Evolutionary conservation across 92 coral and sea anemone genomes (phyloP), one percentile per base, ranked within the genome.

Genomic region (Plumapathes pennacea): DNA sequence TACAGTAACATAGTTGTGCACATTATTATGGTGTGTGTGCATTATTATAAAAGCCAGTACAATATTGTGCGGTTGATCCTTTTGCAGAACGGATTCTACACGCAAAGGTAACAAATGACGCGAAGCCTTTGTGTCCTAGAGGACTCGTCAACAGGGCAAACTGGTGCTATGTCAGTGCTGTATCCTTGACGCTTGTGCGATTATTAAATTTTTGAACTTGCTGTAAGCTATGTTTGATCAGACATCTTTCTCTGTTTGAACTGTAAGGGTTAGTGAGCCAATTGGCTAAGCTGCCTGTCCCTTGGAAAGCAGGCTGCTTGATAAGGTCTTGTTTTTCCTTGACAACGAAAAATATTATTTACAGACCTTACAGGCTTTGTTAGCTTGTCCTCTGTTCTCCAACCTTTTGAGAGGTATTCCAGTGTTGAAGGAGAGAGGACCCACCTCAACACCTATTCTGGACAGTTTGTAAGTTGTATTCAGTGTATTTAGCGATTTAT

Each of bases 101-200:
- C 34, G 46, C 64, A 36, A 70, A 62, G 4, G 67, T 92, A 53
- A 77, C 72, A 31, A 78, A 81, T 55, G 72, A 64, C 15, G 71
- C 79, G 24, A 79, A 83, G 62, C 81, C 78, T 26, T 57, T 78
- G 18, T 83, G 71, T 45, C 94, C 85, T 12, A 67, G 96, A 36
- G 98, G 98, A 11, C 81, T 92, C 46, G 75, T 74, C 18, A 92
- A 92, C 83, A 88, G 59, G 60, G 98, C 81, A 5, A 92, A 92
- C 75, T 92, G 98, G 98, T 92, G 98, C 67, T 92, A 92, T 57
- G 81, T 92, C 40, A 92, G 88, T 84, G 85, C 98, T 61, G 96
- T 87, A 87, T 87, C 96, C 89, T 71, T 82, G 53, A 15, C 37
- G 10, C 32, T 18, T 20, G 23, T 13, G n/a, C n/a, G n/a, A n/a